A percentile compares a stretch with the other conserved stretches of the same genome.
Evolutionary conservation across 2,113 vertebrate species (phyloP).

Genomic region (Sphyrna mokarran): DNA sequence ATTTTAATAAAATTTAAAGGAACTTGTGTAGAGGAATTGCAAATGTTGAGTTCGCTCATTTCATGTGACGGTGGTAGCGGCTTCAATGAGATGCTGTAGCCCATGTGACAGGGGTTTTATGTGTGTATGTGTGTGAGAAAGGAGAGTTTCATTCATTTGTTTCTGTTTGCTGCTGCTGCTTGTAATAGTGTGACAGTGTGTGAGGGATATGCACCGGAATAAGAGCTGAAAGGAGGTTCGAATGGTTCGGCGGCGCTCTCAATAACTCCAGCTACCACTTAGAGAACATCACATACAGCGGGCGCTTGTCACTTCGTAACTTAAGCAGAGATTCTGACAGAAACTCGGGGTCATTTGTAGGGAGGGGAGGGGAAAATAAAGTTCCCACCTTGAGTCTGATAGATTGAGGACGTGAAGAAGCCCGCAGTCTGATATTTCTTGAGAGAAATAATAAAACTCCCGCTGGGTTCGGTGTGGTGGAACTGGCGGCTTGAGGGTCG

Average conservation of each 20-base stretch:
- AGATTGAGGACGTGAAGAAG: not conserved
- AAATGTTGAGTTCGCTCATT: not conserved
- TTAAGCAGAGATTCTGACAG: not conserved
- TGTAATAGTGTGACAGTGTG: not conserved
- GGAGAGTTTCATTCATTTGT: not conserved
- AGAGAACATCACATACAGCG: not conserved
- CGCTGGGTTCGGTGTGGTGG: not conserved
- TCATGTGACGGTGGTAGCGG: not conserved
- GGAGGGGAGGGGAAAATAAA: not conserved
- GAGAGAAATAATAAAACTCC: not conserved
- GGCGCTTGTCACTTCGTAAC: not conserved
- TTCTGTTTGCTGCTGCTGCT: not conserved
- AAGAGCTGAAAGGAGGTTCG: not conserved
- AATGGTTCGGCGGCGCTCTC: not conserved
- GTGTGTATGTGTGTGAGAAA: not conserved
- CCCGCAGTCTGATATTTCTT: not conserved
- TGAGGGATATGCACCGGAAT: not conserved
- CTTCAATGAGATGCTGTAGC: not conserved
- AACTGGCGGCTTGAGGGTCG: not conserved
- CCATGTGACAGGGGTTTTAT: not conserved
- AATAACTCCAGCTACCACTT: not conserved
- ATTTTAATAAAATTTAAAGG: not conserved
- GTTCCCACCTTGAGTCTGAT: not conserved
- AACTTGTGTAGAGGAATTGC: not conserved
- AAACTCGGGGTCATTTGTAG: not conserved